Evolutionary conservation across 2,888 invertebrate genomes (phyloP).

Genomic region (Anagyrus pseudococci): DNA sequence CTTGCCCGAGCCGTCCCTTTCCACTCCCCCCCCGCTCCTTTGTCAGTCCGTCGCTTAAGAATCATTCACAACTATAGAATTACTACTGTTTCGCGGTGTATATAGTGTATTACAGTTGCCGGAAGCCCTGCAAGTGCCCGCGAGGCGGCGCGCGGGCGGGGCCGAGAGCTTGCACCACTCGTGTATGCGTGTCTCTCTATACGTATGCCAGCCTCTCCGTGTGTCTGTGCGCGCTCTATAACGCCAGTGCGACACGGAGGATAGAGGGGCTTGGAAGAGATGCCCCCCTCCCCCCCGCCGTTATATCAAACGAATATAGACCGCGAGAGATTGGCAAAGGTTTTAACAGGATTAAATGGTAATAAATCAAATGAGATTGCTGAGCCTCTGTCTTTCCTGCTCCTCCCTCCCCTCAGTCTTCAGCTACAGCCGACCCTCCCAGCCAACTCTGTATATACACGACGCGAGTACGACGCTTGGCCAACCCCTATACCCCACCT

Average conservation of each 20-base stretch:
- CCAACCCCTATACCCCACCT: not conserved
- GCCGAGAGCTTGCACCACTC: too few relatives aligned
- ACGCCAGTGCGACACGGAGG: slow-evolving; percentile 10
- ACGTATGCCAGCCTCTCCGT: too few relatives aligned
- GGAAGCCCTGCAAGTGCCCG: slow-evolving; percentile 31
- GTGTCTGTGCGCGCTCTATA: too few relatives aligned
- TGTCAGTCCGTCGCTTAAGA: slow-evolving; percentile 20
- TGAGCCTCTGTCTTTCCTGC: slow-evolving; percentile 16
- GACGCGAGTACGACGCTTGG: too few relatives aligned
- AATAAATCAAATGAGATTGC: slow-evolving; percentile 38
- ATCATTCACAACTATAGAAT: slow-evolving; percentile 34
- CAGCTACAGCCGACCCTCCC: too few relatives aligned
- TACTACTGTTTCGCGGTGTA: slow-evolving; percentile 1
- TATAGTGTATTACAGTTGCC: slow-evolving; percentile 17
- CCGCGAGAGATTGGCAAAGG: slow-evolving; percentile 34
- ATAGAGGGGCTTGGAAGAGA: slow-evolving; percentile 7
- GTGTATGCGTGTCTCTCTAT: too few relatives aligned
- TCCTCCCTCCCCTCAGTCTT: not conserved
- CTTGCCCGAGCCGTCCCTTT: too few relatives aligned
- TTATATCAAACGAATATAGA: slow-evolving; percentile 39
- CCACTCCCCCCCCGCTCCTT: not conserved
- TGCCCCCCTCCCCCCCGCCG: too few relatives aligned
- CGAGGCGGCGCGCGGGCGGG: too few relatives aligned
- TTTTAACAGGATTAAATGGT: slow-evolving; percentile 38
- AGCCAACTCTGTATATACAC: too few relatives aligned